Conservation (phyloP, 2,113 vertebrate genomes). For the Eudorcas thomsonii region DNA sequence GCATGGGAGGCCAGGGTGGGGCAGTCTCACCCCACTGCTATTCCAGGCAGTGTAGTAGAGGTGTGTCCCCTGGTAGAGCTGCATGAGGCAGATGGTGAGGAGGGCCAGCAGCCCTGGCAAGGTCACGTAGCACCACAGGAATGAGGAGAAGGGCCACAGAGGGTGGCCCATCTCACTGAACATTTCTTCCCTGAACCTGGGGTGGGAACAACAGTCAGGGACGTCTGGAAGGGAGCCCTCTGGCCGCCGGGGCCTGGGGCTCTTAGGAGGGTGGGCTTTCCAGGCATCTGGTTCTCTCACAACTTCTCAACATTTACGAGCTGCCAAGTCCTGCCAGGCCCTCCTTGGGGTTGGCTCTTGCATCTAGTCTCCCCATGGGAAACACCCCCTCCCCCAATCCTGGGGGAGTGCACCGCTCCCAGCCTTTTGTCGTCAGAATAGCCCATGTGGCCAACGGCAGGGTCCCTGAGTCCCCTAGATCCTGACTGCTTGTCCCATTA, state of each 20-base stretch:
- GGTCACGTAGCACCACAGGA: conserved; percentile 87
- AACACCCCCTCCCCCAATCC: neutral
- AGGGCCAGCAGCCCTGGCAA: conserved; percentile 82
- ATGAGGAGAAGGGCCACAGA: conserved; percentile 80
- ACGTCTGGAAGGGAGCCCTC: neutral
- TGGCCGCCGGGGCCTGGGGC: neutral
- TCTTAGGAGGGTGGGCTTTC: neutral
- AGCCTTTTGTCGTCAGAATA: neutral
- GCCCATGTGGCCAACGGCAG: neutral
- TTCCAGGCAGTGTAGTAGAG: conserved; percentile 84
- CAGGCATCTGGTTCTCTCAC: neutral
- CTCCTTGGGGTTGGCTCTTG: neutral
- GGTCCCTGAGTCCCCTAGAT: neutral
- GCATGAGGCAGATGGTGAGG: conserved; percentile 77
- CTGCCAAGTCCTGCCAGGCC: neutral
- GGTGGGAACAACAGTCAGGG: neutral
- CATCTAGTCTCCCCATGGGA: neutral
- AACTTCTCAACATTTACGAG: neutral
- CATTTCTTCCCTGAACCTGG: conserved; percentile 86
- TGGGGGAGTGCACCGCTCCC: rapidly evolving
- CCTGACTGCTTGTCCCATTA: too few species aligned
- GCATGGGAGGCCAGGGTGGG: rapidly evolving
- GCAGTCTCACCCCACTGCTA: conserved; percentile 6
- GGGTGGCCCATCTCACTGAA: conserved; percentile 81
- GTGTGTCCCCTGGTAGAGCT: conserved; percentile 72